Conservation (phyloP, 2,888 invertebrate species). For the Nomada flava region DNA sequence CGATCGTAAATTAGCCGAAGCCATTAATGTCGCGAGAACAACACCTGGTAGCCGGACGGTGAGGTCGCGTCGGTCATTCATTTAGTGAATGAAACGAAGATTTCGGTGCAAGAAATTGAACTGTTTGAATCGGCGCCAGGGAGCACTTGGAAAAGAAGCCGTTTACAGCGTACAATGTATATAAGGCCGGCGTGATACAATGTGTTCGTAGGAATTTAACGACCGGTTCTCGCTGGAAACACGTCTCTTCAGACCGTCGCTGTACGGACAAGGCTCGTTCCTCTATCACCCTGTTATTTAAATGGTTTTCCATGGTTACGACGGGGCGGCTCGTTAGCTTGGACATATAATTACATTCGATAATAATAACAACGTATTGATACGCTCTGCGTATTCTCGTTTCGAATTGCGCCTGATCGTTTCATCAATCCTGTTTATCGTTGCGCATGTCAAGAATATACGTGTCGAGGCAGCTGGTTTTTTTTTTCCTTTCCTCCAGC, state of each 20-base stretch:
- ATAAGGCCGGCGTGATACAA: constrained; percentile 3
- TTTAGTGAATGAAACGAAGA: constrained; percentile 18
- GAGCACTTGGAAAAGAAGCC: neutral
- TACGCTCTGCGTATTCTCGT: constrained; percentile 25
- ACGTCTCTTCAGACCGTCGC: constrained; percentile 11
- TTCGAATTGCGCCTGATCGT: constrained; percentile 25
- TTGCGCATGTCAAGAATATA: neutral
- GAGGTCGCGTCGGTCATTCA: neutral
- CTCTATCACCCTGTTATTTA: constrained; percentile 40
- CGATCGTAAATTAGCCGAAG: constrained; percentile 7
- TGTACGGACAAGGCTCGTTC: neutral
- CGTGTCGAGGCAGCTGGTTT: neutral
- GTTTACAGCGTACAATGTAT: too few relatives aligned
- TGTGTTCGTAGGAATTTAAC: constrained; percentile 38
- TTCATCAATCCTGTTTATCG: constrained; percentile 38
- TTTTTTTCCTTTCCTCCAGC: neutral
- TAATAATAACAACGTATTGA: constrained; percentile 42
- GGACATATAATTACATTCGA: constrained; percentile 40
- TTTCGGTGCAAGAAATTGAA: neutral
- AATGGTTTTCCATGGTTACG: constrained; percentile 42
- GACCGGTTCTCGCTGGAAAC: constrained; percentile 41
- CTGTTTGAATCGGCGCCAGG: neutral
- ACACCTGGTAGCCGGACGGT: neutral
- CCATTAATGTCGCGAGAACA: neutral
- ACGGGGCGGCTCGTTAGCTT: constrained; percentile 39